Evolutionary conservation across 2,113 vertebrate genomes (phyloP), one percentile per base, ranked within the genome.

Genomic region (Lasiurus borealis): DNA sequence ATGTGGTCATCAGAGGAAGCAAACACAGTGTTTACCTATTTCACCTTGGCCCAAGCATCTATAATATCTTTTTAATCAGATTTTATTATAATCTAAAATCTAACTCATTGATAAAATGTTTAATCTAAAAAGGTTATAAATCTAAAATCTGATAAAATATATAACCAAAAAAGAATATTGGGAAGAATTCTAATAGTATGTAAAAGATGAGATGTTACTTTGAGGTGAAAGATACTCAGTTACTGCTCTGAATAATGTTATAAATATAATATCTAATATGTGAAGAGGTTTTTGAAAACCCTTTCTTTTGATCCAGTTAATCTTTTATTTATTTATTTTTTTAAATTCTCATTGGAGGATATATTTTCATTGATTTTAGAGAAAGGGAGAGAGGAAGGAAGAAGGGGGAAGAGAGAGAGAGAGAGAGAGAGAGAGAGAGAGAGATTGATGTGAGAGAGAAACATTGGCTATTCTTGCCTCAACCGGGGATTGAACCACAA

Each of bases 31-130:
- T 46, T 75, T 75, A 75, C 72, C 40, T 73, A 73, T 44, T 75
- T 75, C 44, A 48, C 14, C 27, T 75, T 75, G 73, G 29, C 27
- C 27, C 29, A 25, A 75, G 27, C 73, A 48, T 75, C 44, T 48
- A 52, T 76, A 36, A 59, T 34, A 76, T 48, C 34, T 77, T 90
- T 90, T 77, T 68, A 77, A 69, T 89, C 25, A 82, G 3, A 25
- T 31, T 75, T 73, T 72, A 34, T 54, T 85, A 77, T 83, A n/a
- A 34, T 66, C 14, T 88, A 88, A 83, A 82, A 66, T 88, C 46
- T 76, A 83, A 75, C 29, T 68, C 46, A 84, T 14, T 48, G 50
- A n/a, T 59, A 77, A 40, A 75, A 73, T 73, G 50, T 82, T 52
- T 52, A 88, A n/a, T 31, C 29, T n/a, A 31, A 14, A 64, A 64